phyloP scores from a whole-genome alignment of 2,888 invertebrate species.

The Drosophila nigritarsus region DNA sequence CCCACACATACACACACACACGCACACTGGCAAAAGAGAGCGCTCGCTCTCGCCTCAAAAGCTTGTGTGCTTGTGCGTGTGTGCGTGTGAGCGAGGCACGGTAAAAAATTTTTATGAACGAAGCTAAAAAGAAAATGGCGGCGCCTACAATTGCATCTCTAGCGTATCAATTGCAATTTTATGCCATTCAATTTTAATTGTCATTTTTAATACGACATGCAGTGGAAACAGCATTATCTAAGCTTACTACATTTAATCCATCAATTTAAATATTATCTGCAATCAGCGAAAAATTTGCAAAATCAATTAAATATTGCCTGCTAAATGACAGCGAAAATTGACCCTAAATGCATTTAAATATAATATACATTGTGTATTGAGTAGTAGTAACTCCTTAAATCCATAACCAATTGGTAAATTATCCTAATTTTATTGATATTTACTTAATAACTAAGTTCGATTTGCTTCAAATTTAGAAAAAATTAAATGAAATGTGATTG shows the following conservation, averaged over 20 bases:
- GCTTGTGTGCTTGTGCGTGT: slow-evolving; percentile 21
- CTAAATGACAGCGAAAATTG: neutral
- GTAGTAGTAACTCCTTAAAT: neutral
- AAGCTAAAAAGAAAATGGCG: slow-evolving; percentile 72
- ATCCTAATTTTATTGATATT: neutral
- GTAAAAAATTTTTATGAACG: slow-evolving; percentile 74
- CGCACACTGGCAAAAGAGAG: slow-evolving; percentile 11
- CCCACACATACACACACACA: slow-evolving; percentile 2
- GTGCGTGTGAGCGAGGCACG: slow-evolving; percentile 58
- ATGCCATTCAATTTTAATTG: slow-evolving; percentile 21
- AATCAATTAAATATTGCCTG: neutral
- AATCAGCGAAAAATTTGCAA: neutral
- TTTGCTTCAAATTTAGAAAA: no score
- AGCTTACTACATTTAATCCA: slow-evolving; percentile 1
- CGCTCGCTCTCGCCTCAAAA: slow-evolving; percentile 44
- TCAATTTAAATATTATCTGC: neutral
- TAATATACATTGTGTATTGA: neutral
- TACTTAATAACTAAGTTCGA: no score
- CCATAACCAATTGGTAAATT: neutral
- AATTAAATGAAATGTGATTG: neutral
- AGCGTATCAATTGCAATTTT: slow-evolving; percentile 28
- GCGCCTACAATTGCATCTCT: slow-evolving; percentile 40
- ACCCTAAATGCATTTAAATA: neutral
- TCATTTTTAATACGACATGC: slow-evolving; percentile 1
- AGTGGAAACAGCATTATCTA: neutral